A percentile compares a stretch with the other conserved stretches of the same genome.
These are phyloP conservation scores for Hoplodrina ambigua DNA, from an alignment of 2,888 invertebrate genomes.

Conservation along the genomic window DNA sequence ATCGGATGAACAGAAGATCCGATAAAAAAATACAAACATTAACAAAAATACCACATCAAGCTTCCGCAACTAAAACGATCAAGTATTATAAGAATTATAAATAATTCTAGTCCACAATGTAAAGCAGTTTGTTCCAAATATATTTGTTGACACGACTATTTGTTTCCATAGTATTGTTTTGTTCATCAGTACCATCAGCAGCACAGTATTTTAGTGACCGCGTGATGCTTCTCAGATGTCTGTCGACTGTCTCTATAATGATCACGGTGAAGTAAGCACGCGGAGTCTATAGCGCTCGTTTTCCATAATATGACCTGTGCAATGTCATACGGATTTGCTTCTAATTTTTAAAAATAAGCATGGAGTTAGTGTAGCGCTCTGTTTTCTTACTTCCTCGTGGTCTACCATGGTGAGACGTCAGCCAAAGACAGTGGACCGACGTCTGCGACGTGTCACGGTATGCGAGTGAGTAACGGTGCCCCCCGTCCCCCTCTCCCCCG, in stretches of 20 bases:
- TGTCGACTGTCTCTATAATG: slow-evolving; percentile 71
- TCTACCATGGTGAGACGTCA: slow-evolving; percentile 8
- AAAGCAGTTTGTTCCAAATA: slow-evolving; percentile 73
- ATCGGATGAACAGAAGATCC: slow-evolving; percentile 5
- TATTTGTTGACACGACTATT: slow-evolving; percentile 71
- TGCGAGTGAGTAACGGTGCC: slow-evolving; percentile 86
- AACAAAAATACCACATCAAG: slow-evolving; percentile 43
- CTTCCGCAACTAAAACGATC: slow-evolving; percentile 65
- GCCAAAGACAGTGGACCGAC: slow-evolving; percentile 69
- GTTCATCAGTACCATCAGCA: slow-evolving; percentile 79
- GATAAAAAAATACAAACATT: slow-evolving; percentile 16
- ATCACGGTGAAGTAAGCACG: slow-evolving; percentile 37
- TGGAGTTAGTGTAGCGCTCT: neutral
- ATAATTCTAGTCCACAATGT: slow-evolving; percentile 64
- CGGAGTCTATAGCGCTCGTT: neutral
- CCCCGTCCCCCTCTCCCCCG: slow-evolving; percentile 59
- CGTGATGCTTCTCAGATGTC: slow-evolving; percentile 77
- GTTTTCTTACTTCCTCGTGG: slow-evolving; percentile 18
- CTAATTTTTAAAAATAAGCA: neutral
- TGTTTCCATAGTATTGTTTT: slow-evolving; percentile 76
- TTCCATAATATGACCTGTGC: neutral
- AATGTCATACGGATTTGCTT: neutral
- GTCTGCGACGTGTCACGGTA: slow-evolving; percentile 71
- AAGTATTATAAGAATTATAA: slow-evolving; percentile 50
- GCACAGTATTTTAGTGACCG: slow-evolving; percentile 75